Evolutionary conservation across 30 jellyfish, hydroid and myxozoan genomes (phyloP).

Genomic region (Morbakka virulenta): DNA sequence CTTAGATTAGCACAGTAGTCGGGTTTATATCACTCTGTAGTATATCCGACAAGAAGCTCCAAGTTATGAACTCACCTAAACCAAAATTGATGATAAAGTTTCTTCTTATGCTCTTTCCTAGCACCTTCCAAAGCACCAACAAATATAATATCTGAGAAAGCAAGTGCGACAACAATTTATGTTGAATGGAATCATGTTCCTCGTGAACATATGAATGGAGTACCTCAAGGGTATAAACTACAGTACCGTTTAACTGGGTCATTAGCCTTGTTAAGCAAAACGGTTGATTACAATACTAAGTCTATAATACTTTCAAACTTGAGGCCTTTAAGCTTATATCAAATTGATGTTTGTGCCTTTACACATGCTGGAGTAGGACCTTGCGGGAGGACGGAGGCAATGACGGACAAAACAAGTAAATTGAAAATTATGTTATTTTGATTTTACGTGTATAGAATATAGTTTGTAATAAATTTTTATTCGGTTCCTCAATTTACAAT

Average conservation of each 20-base stretch:
- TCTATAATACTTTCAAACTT: slow-evolving; percentile 16
- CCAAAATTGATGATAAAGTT: too few species aligned
- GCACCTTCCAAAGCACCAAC: slow-evolving; percentile 68
- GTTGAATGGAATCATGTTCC: slow-evolving; percentile 65
- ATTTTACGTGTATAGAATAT: too few species aligned
- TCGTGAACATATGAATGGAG: slow-evolving; percentile 50
- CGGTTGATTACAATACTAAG: slow-evolving; percentile 1
- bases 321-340: slow-evolving; percentile 45
- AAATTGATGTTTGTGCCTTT: slow-evolving; percentile 70
- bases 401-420: neutral
- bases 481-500: too few species aligned
- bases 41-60: too few species aligned
- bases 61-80: too few species aligned
- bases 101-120: too few species aligned
- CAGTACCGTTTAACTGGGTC: neutral
- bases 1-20: too few species aligned
- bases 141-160: slow-evolving; percentile 12
- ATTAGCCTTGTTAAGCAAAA: neutral
- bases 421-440: too few species aligned
- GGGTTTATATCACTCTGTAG: too few species aligned
- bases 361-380: slow-evolving; percentile 78
- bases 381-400: slow-evolving; percentile 36
- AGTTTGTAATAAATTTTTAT: too few species aligned
- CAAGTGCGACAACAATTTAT: slow-evolving; percentile 30
- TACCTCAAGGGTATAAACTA: slow-evolving; percentile 51